These are phyloP conservation scores for Elgaria multicarinata DNA, from an alignment of 2,113 vertebrate genomes.

Conservation along the genomic window DNA sequence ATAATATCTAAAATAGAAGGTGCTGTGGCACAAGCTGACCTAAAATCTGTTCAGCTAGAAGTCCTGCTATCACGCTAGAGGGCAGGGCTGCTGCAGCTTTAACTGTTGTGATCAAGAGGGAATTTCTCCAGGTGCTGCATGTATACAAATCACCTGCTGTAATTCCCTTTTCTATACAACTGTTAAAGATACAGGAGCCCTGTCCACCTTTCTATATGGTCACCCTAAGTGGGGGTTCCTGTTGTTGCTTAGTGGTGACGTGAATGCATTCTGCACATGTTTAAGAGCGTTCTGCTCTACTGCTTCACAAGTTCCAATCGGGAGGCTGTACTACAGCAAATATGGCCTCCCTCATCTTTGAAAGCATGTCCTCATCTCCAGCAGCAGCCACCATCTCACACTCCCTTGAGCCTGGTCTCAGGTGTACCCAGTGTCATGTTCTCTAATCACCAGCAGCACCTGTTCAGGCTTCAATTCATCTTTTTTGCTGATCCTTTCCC, in stretches of 20 bases:
- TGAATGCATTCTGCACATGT: background rate
- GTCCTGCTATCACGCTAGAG: too few relatives aligned
- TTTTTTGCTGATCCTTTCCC: background rate
- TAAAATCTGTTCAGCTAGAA: background rate
- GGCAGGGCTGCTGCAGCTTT: too few relatives aligned
- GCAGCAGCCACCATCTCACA: background rate
- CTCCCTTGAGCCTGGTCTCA: background rate
- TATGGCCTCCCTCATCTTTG: background rate
- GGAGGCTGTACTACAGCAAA: background rate
- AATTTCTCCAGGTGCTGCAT: too few relatives aligned
- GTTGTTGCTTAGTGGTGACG: background rate
- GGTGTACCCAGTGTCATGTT: background rate
- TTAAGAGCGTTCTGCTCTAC: background rate
- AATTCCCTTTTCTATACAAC: too few relatives aligned
- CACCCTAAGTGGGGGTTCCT: too few relatives aligned
- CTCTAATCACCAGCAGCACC: slow-evolving; percentile 4
- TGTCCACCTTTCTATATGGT: too few relatives aligned
- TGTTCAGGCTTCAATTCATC: background rate
- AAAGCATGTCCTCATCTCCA: background rate
- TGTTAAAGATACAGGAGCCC: too few relatives aligned
- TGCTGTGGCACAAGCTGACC: too few relatives aligned
- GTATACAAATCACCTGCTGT: too few relatives aligned
- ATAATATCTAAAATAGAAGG: background rate
- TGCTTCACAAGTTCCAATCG: background rate
- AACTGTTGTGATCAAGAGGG: too few relatives aligned